phyloP scores from a whole-genome alignment of 2,113 vertebrate species.

The Brevimyrus niger region DNA sequence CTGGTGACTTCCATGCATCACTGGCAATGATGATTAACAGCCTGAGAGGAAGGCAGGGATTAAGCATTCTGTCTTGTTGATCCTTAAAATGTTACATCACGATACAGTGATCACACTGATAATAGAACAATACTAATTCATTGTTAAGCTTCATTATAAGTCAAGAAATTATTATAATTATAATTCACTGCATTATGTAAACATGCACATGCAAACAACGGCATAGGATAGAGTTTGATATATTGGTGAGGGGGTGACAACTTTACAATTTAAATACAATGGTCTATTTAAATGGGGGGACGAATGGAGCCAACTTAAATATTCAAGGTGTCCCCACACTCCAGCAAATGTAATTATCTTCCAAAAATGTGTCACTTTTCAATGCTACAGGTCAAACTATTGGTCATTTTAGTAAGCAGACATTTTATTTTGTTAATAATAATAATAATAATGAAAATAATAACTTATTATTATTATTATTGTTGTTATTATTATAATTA shows the following conservation, averaged over 20 bases:
- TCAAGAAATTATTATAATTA: neutral
- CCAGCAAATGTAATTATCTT: neutral
- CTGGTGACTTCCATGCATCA: constrained; percentile 7
- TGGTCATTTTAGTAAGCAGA: neutral
- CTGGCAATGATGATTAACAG: constrained; percentile 17
- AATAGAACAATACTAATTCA: neutral
- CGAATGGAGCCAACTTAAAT: neutral
- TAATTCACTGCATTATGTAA: neutral
- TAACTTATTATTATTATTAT: too few species aligned
- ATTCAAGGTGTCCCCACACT: neutral
- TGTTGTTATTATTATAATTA: too few species aligned
- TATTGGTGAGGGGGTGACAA: neutral
- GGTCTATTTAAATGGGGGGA: neutral
- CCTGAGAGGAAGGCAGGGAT: neutral
- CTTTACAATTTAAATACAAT: neutral
- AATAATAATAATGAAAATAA: neutral
- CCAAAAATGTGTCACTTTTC: neutral
- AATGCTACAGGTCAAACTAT: neutral
- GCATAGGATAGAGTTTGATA: neutral
- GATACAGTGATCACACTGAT: neutral
- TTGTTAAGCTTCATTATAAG: neutral
- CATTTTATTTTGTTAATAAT: neutral
- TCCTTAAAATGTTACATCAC: constrained; percentile 2
- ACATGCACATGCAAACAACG: neutral
- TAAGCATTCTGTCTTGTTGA: neutral